Base-by-base conservation (phyloP, 1,140 invertebrate species). In the Drosophila teissieri region DNA sequence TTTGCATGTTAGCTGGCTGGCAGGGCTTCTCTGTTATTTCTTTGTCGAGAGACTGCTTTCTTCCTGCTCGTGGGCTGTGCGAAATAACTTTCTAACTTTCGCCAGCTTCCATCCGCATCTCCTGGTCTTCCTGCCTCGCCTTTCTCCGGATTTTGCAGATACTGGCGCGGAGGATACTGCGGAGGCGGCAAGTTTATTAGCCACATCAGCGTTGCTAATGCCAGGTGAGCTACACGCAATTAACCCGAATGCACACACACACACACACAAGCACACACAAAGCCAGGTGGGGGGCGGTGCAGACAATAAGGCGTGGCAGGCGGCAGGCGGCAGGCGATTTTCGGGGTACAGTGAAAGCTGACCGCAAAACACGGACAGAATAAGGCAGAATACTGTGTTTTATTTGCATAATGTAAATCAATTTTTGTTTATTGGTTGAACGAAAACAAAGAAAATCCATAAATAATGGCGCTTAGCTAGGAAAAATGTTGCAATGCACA, bases 211-310 rank as follows among this genome's bases (percentile, higher is more conserved):
- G 73, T 24, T 64, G 73, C 67, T 76, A 76, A 76, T 76, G 53
- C 68, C 58, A 72, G 73, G 73, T 72, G 67, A 76, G 73, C 73
- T 72, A 72, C 68, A 72, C 54, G 60, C 68, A 76, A 76, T 76
- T 76, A 76, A 76, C 73, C 73, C 48, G 37, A 19, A 40, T 49
- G 52, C 69, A 67, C 44, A 46, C 44, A 48, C 45, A 46, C 22
- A 27, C 14, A 27, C 44, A 46, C 44, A 56, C 67, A 62, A 42
- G 49, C 49, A 15, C 17, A 4, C 27, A 10, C 27, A 31, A 8
- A 31, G 27, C 7, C 27, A 8, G 7, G 3, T 11, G 17, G 51
- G 51, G 34, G 51, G 17, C 15, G 34, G 51, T 31, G 27, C 37
- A 14, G 34, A 56, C 19, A 24, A 40, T 12, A 2, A 8, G 52